These are phyloP conservation scores for Drosophila sordidula DNA, from an alignment of 2,888 invertebrate species.

Conservation along the genomic window DNA sequence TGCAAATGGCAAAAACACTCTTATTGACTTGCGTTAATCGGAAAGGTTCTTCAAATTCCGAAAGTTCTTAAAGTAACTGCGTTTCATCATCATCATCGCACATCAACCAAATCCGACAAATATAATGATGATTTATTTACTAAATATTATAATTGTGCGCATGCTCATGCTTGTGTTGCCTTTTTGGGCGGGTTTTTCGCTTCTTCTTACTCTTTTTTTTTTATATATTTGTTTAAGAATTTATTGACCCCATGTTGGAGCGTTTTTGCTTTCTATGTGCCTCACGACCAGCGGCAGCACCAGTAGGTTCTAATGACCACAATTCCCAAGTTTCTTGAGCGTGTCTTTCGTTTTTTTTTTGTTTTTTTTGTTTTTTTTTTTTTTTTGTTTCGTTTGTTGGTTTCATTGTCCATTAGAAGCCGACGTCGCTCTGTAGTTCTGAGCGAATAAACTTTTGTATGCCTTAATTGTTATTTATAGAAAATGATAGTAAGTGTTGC, in stretches of 20 bases:
- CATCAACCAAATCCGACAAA: constrained; percentile 21
- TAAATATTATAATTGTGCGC: constrained; percentile 60
- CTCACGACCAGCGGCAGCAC: constrained; percentile 20
- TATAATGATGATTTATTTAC: constrained; percentile 70
- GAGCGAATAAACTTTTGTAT: constrained; percentile 53
- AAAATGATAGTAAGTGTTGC: constrained; percentile 77
- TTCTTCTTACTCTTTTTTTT: constrained; percentile 13
- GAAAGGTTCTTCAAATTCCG: constrained; percentile 19
- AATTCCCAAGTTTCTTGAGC: constrained; percentile 52
- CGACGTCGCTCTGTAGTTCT: constrained; percentile 19
- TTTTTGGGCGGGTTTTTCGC: constrained; percentile 35
- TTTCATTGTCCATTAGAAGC: constrained; percentile 47
- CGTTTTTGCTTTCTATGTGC: constrained; percentile 72
- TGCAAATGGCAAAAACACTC: constrained; percentile 48
- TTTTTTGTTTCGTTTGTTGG: constrained; percentile 5
- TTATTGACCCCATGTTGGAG: constrained; percentile 68
- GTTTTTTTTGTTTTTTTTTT: background rate
- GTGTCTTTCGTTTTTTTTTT: constrained; percentile 32
- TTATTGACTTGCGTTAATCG: constrained; percentile 43
- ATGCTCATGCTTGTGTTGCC: constrained; percentile 33
- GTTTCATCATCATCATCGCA: constrained; percentile 17
- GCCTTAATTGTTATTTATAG: constrained; percentile 80
- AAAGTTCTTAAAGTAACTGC: constrained; percentile 19
- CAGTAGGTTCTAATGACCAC: constrained; percentile 67
- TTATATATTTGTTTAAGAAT: constrained; percentile 65